These are phyloP conservation scores for Panthera uncia DNA, from an alignment of 2,113 vertebrate species.

Conservation along the genomic window DNA sequence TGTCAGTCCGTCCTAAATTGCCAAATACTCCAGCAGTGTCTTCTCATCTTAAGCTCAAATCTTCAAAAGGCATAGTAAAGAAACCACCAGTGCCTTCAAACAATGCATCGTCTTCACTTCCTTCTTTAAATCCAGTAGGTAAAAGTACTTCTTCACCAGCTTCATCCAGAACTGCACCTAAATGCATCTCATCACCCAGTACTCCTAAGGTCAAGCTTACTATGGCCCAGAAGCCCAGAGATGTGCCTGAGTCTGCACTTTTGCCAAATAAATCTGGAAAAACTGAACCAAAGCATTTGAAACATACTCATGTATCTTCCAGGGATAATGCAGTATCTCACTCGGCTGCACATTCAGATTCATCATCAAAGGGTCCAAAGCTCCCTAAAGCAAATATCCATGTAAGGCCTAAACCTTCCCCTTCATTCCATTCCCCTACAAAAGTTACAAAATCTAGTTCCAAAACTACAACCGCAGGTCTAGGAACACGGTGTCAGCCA, in stretches of 20 bases:
- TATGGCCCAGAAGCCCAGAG: background rate
- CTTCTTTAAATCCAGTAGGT: constrained; percentile 44
- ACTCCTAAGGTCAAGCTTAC: constrained; percentile 69
- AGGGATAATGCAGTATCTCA: constrained; percentile 52
- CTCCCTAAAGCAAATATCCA: constrained; percentile 32
- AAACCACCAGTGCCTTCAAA: constrained; percentile 52
- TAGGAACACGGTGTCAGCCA: background rate
- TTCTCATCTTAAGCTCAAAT: constrained; percentile 45
- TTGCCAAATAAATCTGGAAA: constrained; percentile 60
- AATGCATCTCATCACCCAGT: constrained; percentile 84
- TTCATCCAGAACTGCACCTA: constrained; percentile 78
- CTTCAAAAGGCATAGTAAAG: constrained; percentile 76
- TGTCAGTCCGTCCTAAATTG: constrained; percentile 60
- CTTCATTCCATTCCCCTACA: constrained; percentile 69
- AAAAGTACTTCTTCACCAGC: constrained; percentile 66
- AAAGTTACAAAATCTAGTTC: constrained; percentile 66
- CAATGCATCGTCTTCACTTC: background rate
- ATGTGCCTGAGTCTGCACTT: background rate
- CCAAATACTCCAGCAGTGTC: constrained; percentile 70
- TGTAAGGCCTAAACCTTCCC: constrained; percentile 53
- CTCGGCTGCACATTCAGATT: constrained; percentile 24
- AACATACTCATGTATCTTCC: constrained; percentile 59
- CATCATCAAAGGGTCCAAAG: background rate
- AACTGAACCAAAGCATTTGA: constrained; percentile 10
- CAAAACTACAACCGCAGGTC: constrained; percentile 36